These are phyloP conservation scores for Aldabrachelys gigantea DNA, from an alignment of 2,113 vertebrate species.

Conservation along the genomic window DNA sequence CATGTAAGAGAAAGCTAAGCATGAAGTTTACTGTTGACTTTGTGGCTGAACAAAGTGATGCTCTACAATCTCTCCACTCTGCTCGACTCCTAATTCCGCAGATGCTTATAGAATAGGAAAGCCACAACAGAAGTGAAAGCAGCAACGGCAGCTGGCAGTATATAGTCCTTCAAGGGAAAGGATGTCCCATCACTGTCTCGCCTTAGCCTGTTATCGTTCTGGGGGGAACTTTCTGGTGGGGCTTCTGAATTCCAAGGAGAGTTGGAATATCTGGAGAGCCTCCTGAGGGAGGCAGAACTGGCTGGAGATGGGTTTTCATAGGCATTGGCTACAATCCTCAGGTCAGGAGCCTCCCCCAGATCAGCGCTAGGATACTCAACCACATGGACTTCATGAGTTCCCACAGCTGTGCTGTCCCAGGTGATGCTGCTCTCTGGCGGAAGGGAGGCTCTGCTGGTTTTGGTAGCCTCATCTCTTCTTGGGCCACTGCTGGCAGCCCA, in stretches of 20 bases:
- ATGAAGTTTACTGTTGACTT: background rate
- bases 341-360: background rate
- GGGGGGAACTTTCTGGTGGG: background rate
- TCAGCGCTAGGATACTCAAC: background rate
- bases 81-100: background rate
- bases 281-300: background rate
- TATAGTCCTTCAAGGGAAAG: rapidly evolving
- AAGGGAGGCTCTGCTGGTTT: background rate
- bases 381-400: background rate
- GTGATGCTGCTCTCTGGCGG: background rate
- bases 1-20: background rate
- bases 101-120: background rate
- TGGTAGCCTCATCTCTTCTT: rapidly evolving
- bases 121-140: background rate
- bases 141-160: background rate
- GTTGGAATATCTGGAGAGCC: rapidly evolving
- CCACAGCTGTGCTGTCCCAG: background rate
- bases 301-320: background rate
- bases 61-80: background rate
- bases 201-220: background rate
- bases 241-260: no score
- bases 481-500: rapidly evolving
- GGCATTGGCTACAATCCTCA: rapidly evolving
- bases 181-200: rapidly evolving
- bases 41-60: background rate